Conservation (phyloP, 1,140 invertebrate genomes). For the Neotoxoptera formosana region DNA sequence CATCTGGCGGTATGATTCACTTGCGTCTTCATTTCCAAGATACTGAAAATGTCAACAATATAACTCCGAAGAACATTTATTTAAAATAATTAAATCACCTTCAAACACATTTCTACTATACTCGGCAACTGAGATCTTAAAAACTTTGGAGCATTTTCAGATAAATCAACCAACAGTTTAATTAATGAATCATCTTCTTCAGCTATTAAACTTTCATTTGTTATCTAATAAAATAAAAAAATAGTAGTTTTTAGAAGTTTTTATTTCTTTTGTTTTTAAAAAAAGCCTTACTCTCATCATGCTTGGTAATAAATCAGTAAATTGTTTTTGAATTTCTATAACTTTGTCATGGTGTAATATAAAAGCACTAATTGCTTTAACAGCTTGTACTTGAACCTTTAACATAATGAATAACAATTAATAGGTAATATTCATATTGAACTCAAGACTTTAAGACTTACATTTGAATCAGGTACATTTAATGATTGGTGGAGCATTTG, state of each 20-base stretch:
- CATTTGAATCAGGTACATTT: conserved; percentile 73
- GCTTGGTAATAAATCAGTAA: conserved; percentile 83
- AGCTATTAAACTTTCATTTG: conserved; percentile 80
- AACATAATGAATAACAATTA: not conserved
- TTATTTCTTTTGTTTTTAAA: not conserved
- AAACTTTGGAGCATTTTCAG: conserved; percentile 92
- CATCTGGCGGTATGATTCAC: conserved; percentile 88
- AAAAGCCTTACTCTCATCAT: conserved; percentile 70
- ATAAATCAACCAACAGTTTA: conserved; percentile 91
- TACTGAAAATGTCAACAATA: conserved; percentile 64
- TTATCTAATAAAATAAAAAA: conserved; percentile 69
- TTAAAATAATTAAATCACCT: conserved; percentile 67
- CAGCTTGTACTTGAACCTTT: conserved; percentile 79
- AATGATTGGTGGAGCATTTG: conserved; percentile 84
- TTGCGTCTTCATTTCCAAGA: conserved; percentile 75
- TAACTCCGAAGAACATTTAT: not conserved
- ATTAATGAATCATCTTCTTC: conserved; percentile 90
- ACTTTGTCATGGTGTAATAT: conserved; percentile 92
- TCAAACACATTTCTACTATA: conserved; percentile 92
- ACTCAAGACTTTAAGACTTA: conserved; percentile 61
- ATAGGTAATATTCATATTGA: conserved; percentile 20
- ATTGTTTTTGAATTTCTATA: conserved; percentile 83
- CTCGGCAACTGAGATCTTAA: conserved; percentile 83
- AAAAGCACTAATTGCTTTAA: conserved; percentile 87
- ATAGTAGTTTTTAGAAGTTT: not conserved